Base-by-base conservation (phyloP, 2,888 invertebrate species). In the Aphrophora alni region DNA sequence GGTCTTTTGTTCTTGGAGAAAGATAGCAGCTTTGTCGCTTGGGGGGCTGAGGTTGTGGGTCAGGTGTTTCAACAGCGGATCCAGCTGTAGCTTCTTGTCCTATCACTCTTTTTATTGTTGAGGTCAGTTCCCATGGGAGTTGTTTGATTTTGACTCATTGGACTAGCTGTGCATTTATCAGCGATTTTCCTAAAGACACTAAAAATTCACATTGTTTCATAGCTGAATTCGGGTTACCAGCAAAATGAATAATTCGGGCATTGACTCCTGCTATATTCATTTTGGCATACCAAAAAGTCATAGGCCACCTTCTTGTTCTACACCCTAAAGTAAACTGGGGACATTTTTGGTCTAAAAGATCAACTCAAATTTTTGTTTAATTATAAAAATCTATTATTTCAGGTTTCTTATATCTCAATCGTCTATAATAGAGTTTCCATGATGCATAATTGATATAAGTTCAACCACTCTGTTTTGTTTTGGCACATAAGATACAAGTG, bases 311-410 rank as follows among this genome's bases (percentile, higher is more conserved):
- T n/a, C 33, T 72, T 27, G 71, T 70, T 71, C 81, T 38, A 26
- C 80, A 44, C 38, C 80, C 77, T 33, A 70, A 33, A 51, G 59
- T 51, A 68, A 76, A 80, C n/a, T 71, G 38, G 27, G 75, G n/a
- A 79, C 81, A 81, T 68, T 82, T 82, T 80, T 80, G 69, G 24
- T 82, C 82, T 21, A 82, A 68, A 27, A 14, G 33, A 69, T 82
- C 82, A 51, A 81, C 81, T 26, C 81, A 71, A 27, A 51, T 72
- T 73, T 80, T 81, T 12, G 80, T 82, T 38, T 38, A 38, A 38
- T 82, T 82, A 68, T 82, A 82, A n/a, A 73, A 82, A 8, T 70
- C 38, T 71, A 80, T 33, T 33, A 33, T 3, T 33, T 33, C 33
- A 33, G 33, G 33, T 8, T 33, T 33, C 33, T 3, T 33, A 33